phyloP scores from a whole-genome alignment of 2,113 vertebrate species.

The Dendrocopos noguchii region DNA sequence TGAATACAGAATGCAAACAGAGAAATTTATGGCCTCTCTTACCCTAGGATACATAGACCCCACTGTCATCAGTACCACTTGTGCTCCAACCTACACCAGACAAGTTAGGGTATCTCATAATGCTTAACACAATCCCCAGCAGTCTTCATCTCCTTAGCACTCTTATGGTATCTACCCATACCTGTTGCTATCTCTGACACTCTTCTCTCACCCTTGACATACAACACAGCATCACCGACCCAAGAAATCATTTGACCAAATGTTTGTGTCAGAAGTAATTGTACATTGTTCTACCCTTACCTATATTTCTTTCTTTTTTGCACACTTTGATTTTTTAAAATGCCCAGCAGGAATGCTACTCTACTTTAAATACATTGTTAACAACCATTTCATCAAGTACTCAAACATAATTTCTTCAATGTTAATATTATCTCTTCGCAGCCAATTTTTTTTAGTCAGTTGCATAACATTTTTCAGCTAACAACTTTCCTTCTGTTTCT shows the following conservation, averaged over 20 bases:
- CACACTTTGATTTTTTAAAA: not conserved
- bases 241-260: not conserved
- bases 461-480: not conserved
- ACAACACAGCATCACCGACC: not conserved
- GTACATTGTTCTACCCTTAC: not conserved
- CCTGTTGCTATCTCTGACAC: not conserved
- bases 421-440: not conserved
- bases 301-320: not conserved
- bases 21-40: not conserved
- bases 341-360: not conserved
- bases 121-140: not conserved
- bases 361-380: not conserved
- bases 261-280: not conserved
- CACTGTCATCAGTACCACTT: constrained; percentile 13
- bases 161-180: not conserved
- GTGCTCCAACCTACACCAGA: not conserved
- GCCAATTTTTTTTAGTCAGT: not conserved
- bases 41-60: not conserved
- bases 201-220: not conserved
- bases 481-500: not conserved
- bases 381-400: not conserved
- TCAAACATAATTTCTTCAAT: not conserved
- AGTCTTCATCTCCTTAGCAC: not conserved
- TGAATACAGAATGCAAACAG: not conserved
- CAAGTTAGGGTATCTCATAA: not conserved